phyloP scores from a whole-genome alignment of 2,888 invertebrate genomes.

The Tortrix viridana region DNA sequence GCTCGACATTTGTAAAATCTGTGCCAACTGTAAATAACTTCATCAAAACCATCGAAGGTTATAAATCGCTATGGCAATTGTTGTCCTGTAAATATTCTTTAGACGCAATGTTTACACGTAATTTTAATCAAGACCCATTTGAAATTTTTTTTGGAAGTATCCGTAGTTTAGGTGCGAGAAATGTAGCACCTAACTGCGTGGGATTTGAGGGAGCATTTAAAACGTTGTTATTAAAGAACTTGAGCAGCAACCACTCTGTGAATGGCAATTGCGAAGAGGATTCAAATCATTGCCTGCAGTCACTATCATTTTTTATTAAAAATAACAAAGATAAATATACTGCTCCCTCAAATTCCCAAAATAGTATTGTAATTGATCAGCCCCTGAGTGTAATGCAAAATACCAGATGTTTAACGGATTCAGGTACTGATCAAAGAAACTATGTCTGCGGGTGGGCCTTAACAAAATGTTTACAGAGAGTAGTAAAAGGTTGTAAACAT shows the following conservation, averaged over 20 bases:
- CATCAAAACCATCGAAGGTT: constrained; percentile 11
- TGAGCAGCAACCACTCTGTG: constrained; percentile 9
- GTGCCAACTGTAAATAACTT: constrained; percentile 12
- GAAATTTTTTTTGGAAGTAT: constrained; percentile 40
- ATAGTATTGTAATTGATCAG: neutral
- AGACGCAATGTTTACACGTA: constrained; percentile 36
- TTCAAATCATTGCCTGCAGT: constrained; percentile 10
- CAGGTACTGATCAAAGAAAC: constrained; percentile 6
- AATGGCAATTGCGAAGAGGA: constrained; percentile 22
- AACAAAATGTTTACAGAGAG: constrained; percentile 7
- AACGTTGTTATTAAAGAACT: constrained; percentile 36
- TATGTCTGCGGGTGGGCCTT: constrained; percentile 19
- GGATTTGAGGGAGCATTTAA: constrained; percentile 39
- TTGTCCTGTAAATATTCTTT: constrained; percentile 10
- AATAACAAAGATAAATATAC: neutral
- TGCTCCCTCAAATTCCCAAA: neutral
- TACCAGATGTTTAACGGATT: neutral
- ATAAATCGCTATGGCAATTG: constrained; percentile 11
- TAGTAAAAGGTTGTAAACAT: constrained; percentile 8
- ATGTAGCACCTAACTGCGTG: constrained; percentile 33
- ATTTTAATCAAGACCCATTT: constrained; percentile 38
- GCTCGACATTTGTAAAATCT: neutral
- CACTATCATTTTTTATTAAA: constrained; percentile 8
- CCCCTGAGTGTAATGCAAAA: neutral
- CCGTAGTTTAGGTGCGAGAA: constrained; percentile 34